A percentile compares a stretch with the other conserved stretches of the same genome.
Evolutionary conservation across 2,113 vertebrate genomes (phyloP).

Genomic region (Hippocampus abdominalis): DNA sequence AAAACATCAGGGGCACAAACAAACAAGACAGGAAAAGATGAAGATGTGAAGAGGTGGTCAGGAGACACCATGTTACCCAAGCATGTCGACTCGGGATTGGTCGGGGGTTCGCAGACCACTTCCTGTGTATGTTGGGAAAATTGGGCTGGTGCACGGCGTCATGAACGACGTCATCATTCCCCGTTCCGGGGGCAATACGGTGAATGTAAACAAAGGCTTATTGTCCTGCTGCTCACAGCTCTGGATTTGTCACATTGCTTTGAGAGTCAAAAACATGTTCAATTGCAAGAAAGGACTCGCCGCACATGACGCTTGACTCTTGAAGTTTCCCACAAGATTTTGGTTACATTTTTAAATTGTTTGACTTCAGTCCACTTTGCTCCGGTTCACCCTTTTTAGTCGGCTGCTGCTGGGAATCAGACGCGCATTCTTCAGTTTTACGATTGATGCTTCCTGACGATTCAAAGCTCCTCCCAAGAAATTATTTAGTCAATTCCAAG

Average conservation of each 20-base stretch:
- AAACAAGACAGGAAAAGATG: conserved; percentile 61
- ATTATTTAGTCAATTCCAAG: not conserved
- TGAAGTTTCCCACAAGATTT: too few relatives aligned
- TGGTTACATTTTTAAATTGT: too few relatives aligned
- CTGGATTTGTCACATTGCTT: too few relatives aligned
- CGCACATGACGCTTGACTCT: too few relatives aligned
- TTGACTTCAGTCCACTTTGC: too few relatives aligned
- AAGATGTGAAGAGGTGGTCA: conserved; percentile 52
- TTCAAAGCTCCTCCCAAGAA: not conserved
- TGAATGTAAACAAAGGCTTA: too few relatives aligned
- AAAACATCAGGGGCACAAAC: conserved; percentile 76
- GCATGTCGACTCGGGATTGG: conserved; percentile 55
- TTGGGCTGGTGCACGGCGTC: conserved; percentile 20
- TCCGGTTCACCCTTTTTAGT: not conserved
- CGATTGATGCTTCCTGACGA: not conserved
- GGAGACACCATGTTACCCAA: conserved; percentile 56
- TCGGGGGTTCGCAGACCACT: conserved; percentile 55
- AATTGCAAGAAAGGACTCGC: too few relatives aligned
- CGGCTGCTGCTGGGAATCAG: not conserved
- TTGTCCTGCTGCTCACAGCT: too few relatives aligned
- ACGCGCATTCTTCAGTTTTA: not conserved
- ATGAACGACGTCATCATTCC: too few relatives aligned
- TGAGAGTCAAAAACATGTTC: too few relatives aligned
- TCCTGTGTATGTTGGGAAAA: conserved; percentile 66
- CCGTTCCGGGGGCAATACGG: too few relatives aligned